Conservation (phyloP, 2,888 invertebrate species). For the Troilus luridus region DNA sequence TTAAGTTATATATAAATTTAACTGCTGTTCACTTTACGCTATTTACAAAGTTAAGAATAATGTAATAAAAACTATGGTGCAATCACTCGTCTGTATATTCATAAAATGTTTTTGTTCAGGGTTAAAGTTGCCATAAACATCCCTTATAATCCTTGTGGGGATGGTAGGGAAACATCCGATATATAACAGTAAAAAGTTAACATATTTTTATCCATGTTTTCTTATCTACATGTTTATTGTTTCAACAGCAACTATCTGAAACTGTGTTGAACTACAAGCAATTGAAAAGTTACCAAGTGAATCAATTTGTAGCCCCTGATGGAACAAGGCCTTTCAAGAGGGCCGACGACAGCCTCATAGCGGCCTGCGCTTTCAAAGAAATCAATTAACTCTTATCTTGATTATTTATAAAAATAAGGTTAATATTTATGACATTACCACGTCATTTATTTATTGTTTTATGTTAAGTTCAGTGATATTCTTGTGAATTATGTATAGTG, state of each 20-base stretch:
- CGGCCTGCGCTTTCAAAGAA: slow-evolving; percentile 84
- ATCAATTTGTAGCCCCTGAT: slow-evolving; percentile 80
- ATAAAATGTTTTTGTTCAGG: no score
- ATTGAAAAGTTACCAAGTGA: slow-evolving; percentile 84
- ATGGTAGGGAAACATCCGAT: neutral
- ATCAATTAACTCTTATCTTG: slow-evolving; percentile 65
- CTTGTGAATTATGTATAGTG: slow-evolving; percentile 7
- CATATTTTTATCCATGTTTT: neutral
- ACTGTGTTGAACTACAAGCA: slow-evolving; percentile 82
- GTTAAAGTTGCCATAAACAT: no score
- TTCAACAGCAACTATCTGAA: slow-evolving; percentile 83
- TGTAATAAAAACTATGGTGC: no score
- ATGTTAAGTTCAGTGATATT: neutral
- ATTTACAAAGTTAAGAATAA: no score
- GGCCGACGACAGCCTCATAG: slow-evolving; percentile 84
- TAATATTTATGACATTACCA: neutral
- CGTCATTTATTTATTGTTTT: neutral
- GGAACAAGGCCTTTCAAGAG: slow-evolving; percentile 81
- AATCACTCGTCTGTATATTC: no score
- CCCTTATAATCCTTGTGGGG: no score
- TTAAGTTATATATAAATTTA: no score
- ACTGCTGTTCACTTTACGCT: no score
- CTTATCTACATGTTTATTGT: neutral
- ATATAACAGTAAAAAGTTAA: neutral
- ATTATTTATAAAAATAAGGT: neutral